Evolutionary conservation across 2,888 invertebrate species (phyloP), one percentile per base, ranked within the genome.

Genomic region (Cremastinae sp.): DNA sequence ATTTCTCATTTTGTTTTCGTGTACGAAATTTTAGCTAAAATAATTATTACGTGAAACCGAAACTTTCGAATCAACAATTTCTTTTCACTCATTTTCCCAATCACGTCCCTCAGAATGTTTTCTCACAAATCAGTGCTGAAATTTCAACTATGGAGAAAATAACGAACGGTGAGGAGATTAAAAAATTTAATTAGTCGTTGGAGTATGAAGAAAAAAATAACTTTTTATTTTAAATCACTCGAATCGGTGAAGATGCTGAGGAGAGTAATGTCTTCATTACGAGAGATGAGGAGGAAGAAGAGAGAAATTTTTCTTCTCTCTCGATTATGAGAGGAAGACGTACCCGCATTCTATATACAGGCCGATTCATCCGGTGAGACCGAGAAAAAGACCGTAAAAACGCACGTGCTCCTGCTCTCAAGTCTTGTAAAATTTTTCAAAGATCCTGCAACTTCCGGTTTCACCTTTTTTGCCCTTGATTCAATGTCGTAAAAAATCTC

Each of bases 251-350:
- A 58, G 43, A 70, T 53, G 39, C 41, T 41, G 37, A 35, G 75
- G 80, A 79, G 80, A 80, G 79, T 82, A 82, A 84, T 83, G 84
- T 84, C 86, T 85, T 84, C 83, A 86, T 86, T 85, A 83, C 66
- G 2, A 28, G 28, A 28, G 28, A 28, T n/a, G 28, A 28, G 81
- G 68, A 64, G 64, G 65, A 74, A 73, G 70, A 69, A 71, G 71
- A 28, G 28, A 28, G 28, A 28, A 5, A 28, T 28, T 28, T 28
- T 28, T 28, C 28, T 2, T 28, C 28, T 28, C 5, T 5, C 28
- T 28, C 28, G 28, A 28, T 28, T 5, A 28, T 5, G 2, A 28
- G 28, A 28, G 28, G 28, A 28, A 28, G 71, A 78, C 77, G 75
- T 78, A 76, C 76, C 80, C 81, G 83, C 85, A 86, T 85, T 85